A percentile compares a stretch with the other conserved stretches of the same genome.
Evolutionary conservation across 2,797 vertebrate genomes (phyloP).

Genomic region (Cryptoblepharus egeriae): DNA sequence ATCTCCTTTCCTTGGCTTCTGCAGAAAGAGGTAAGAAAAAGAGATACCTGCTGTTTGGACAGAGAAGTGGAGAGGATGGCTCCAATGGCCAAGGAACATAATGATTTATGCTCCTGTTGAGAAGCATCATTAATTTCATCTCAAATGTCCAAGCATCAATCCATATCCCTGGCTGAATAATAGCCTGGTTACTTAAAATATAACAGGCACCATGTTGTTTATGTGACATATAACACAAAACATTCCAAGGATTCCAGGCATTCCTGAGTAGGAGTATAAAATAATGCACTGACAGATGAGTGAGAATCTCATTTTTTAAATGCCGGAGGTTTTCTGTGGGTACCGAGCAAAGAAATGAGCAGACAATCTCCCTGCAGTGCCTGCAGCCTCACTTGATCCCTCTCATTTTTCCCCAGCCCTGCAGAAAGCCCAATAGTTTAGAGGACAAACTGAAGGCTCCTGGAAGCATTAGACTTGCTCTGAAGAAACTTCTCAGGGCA

Average conservation of each 20-base stretch:
- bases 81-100: neutral
- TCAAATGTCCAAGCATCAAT: neutral
- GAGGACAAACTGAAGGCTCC: neutral
- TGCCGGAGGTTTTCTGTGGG: neutral
- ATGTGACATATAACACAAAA: rapidly evolving
- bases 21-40: neutral
- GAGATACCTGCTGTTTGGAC: too few relatives aligned
- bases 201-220: neutral
- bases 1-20: neutral
- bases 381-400: neutral
- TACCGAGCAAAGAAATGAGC: neutral
- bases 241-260: constrained; percentile 56
- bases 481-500: neutral
- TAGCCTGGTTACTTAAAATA: neutral
- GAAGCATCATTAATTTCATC: neutral
- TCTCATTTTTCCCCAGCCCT: neutral
- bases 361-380: neutral
- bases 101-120: neutral
- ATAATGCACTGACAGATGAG: neutral
- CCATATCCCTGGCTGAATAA: neutral
- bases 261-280: constrained; percentile 23
- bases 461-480: neutral
- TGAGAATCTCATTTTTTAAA: constrained; percentile 18
- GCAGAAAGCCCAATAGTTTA: neutral
- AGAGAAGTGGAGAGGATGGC: neutral